phyloP scores from a whole-genome alignment of 2,797 vertebrate species.

The Ctenopoma multispine region DNA sequence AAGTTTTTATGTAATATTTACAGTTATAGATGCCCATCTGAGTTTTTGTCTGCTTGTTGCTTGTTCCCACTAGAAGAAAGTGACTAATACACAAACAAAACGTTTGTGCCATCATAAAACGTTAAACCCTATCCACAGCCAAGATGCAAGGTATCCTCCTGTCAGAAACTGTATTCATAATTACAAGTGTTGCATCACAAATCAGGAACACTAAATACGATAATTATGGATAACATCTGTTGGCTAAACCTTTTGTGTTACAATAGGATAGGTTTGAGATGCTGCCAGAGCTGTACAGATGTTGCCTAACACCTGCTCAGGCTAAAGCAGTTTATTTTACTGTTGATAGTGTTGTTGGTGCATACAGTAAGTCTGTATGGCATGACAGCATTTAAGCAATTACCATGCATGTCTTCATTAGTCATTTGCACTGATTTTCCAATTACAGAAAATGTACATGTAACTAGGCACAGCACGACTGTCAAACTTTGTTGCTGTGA shows the following conservation, averaged over 20 bases:
- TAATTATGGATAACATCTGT: constrained; percentile 76
- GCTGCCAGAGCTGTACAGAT: constrained; percentile 57
- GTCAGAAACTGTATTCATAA: constrained; percentile 55
- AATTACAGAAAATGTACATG: neutral
- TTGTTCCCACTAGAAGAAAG: neutral
- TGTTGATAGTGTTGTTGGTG: constrained; percentile 8
- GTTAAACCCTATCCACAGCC: constrained; percentile 15
- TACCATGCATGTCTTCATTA: neutral
- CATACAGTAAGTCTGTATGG: neutral
- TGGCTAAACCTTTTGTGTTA: constrained; percentile 52
- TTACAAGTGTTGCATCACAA: constrained; percentile 56
- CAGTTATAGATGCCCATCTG: too few relatives aligned
- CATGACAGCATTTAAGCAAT: too few relatives aligned
- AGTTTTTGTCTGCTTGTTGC: too few relatives aligned
- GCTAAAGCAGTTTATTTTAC: constrained; percentile 9
- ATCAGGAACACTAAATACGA: constrained; percentile 63
- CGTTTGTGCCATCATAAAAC: constrained; percentile 18
- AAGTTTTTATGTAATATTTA: too few relatives aligned
- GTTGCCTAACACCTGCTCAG: constrained; percentile 54
- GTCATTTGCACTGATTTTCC: neutral
- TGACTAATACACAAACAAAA: neutral
- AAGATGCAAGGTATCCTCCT: constrained; percentile 41
- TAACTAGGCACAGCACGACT: neutral
- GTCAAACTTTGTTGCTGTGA: neutral
- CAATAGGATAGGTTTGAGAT: constrained; percentile 39